phyloP scores from a whole-genome alignment of 2,888 invertebrate genomes.

The Linnaemya vulpina region DNA sequence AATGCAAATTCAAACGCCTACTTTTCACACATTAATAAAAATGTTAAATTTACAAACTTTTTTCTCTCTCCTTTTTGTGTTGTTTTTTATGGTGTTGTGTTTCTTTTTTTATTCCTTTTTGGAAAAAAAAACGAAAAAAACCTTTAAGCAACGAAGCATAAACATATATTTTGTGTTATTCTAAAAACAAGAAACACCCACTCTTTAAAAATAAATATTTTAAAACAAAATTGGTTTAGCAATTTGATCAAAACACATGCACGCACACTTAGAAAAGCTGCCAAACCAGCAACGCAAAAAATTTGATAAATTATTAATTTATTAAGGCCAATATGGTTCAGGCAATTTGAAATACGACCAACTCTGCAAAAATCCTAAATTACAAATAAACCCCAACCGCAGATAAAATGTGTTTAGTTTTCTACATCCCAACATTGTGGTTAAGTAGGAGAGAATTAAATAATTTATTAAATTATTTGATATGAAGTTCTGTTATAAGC shows the following conservation, averaged over 20 bases:
- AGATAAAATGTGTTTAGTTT: conserved; percentile 38
- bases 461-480: conserved; percentile 80
- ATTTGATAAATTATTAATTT: conserved; percentile 63
- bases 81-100: conserved; percentile 2
- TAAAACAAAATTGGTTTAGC: conserved; percentile 54
- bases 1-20: conserved; percentile 63
- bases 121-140: no score
- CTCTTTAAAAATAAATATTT: conserved; percentile 59
- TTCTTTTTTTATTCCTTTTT: background rate
- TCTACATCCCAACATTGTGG: conserved; percentile 40
- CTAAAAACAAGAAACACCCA: conserved; percentile 58
- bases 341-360: conserved; percentile 35
- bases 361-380: conserved; percentile 6
- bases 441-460: conserved; percentile 78
- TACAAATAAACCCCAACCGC: conserved; percentile 20
- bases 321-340: conserved; percentile 54
- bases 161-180: conserved; percentile 29
- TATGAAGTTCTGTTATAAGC: conserved; percentile 23
- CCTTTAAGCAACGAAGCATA: conserved; percentile 64
- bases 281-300: conserved; percentile 32
- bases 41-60: conserved; percentile 59
- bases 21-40: conserved; percentile 72
- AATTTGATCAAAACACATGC: conserved; percentile 37
- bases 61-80: conserved; percentile 31
- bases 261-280: conserved; percentile 11